Evolutionary conservation across 2,888 invertebrate genomes (phyloP).

Genomic region (Callyntrura guangdongensis): DNA sequence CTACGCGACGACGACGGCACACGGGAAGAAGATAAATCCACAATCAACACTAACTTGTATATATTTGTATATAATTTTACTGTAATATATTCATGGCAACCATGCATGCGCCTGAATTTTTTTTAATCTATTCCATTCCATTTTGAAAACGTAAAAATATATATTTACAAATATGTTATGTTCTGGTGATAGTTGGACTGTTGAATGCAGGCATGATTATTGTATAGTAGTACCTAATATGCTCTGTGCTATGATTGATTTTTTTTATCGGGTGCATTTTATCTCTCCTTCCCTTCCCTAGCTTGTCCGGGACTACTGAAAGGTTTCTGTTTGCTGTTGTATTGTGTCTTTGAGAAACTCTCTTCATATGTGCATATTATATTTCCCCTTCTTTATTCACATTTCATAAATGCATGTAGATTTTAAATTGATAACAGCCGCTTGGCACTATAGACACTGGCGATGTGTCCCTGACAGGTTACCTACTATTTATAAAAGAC

Average conservation of each 20-base stretch:
- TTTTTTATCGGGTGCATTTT: background rate
- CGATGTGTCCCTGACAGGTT: background rate
- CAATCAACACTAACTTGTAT: background rate
- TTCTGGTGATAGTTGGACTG: background rate
- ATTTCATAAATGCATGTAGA: slow-evolving; percentile 24
- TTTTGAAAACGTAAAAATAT: too few relatives aligned
- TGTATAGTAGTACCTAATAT: too few relatives aligned
- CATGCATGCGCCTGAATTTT: too few relatives aligned
- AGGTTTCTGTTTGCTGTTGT: background rate
- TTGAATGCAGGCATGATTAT: background rate
- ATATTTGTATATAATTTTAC: background rate
- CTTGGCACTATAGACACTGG: slow-evolving; percentile 35
- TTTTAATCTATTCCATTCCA: too few relatives aligned
- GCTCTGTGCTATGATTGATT: background rate
- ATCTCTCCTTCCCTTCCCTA: background rate
- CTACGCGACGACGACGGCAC: background rate
- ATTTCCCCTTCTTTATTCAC: slow-evolving; percentile 5
- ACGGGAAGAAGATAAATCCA: background rate
- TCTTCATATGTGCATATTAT: background rate
- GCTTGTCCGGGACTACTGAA: background rate
- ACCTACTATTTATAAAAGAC: slow-evolving; percentile 9
- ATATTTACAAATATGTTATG: background rate
- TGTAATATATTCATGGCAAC: too few relatives aligned
- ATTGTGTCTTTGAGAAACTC: background rate
- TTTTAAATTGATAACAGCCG: slow-evolving; percentile 37